Conservation (phyloP, 2,888 invertebrate genomes). For the Deladenus siricidicola region DNA sequence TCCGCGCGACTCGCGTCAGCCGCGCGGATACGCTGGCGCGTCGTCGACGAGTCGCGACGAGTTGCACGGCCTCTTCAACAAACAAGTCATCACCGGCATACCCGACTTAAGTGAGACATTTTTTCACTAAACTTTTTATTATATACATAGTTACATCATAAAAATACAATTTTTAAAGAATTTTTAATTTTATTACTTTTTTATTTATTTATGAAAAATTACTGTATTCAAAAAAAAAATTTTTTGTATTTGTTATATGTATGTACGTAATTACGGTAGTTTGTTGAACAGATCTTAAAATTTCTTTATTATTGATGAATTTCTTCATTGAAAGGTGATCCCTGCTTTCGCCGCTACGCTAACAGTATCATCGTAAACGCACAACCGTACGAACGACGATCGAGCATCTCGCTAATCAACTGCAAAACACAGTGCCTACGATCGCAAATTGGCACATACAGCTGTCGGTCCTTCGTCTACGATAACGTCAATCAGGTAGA, state of each 20-base stretch:
- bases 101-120: slow-evolving; percentile 40
- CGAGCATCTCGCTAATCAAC: slow-evolving; percentile 35
- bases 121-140: not conserved
- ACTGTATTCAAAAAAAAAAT: not conserved
- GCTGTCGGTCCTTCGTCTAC: slow-evolving; percentile 52
- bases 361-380: slow-evolving; percentile 52
- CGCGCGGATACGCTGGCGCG: too few relatives aligned
- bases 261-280: not conserved
- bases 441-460: slow-evolving; percentile 47
- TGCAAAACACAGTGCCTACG: slow-evolving; percentile 49
- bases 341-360: slow-evolving; percentile 51
- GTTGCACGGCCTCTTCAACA: not conserved
- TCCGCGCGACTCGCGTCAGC: too few relatives aligned
- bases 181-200: slow-evolving; percentile 1
- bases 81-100: slow-evolving; percentile 41
- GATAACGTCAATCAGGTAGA: slow-evolving; percentile 50
- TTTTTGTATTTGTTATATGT: not conserved
- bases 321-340: slow-evolving; percentile 51
- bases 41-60: too few relatives aligned
- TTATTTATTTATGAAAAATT: not conserved
- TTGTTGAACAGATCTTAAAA: not conserved
- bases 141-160: not conserved
- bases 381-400: slow-evolving; percentile 52
- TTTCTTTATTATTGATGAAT: not conserved
- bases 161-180: not conserved